Percentiles rank a stretch among this genome's conserved stretches.
Conservation (phyloP, 2,888 invertebrate genomes). For the Pyrocoelia pectoralis region DNA sequence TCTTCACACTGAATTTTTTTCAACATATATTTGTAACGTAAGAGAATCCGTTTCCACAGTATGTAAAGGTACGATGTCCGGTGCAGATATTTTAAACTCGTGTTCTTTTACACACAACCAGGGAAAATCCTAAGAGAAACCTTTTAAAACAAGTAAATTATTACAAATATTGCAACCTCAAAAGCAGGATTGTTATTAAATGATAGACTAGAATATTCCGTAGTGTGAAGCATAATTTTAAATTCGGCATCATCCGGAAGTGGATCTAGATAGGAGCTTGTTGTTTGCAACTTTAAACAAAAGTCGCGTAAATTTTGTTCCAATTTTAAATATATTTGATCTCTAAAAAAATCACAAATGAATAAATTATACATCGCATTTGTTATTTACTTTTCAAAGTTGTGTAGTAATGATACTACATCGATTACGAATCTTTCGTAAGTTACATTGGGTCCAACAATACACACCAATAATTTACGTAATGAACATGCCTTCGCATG, state of each 20-base stretch:
- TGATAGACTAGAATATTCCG: slow-evolving; percentile 65
- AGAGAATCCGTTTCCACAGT: slow-evolving; percentile 58
- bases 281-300: slow-evolving; percentile 65
- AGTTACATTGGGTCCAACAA: slow-evolving; percentile 56
- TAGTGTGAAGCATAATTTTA: slow-evolving; percentile 67
- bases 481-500: slow-evolving; percentile 63
- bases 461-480: slow-evolving; percentile 62
- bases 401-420: slow-evolving; percentile 49
- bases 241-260: slow-evolving; percentile 67
- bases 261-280: slow-evolving; percentile 60
- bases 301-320: slow-evolving; percentile 70
- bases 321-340: slow-evolving; percentile 68
- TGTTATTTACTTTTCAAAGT: slow-evolving; percentile 46
- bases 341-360: slow-evolving; percentile 57
- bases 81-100: slow-evolving; percentile 44
- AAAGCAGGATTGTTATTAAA: slow-evolving; percentile 64
- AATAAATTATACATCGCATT: no score
- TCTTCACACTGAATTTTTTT: slow-evolving; percentile 43
- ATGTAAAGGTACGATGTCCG: slow-evolving; percentile 60
- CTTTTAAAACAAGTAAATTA: slow-evolving; percentile 12
- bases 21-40: slow-evolving; percentile 54
- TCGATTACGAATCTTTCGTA: slow-evolving; percentile 63
- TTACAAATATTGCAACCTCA: slow-evolving; percentile 49
- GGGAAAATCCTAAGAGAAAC: slow-evolving; percentile 59
- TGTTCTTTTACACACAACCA: slow-evolving; percentile 58